phyloP scores from a whole-genome alignment of 2,888 invertebrate genomes.

The Orthosia cruda region DNA sequence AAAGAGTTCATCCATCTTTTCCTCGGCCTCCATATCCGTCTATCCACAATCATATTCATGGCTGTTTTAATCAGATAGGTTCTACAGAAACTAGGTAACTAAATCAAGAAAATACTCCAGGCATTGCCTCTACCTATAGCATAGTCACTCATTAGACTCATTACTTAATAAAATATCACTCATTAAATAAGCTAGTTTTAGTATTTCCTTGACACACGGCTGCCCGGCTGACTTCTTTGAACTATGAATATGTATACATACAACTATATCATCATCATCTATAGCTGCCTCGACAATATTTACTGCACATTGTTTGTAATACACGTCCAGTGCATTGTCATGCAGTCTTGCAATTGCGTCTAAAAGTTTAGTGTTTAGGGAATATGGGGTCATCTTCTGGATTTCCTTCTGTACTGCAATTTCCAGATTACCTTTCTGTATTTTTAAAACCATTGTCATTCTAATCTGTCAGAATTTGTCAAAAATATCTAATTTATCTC shows the following conservation, averaged over 20 bases:
- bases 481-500: too few species aligned
- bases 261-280: slow-evolving; percentile 8
- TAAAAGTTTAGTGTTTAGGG: neutral
- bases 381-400: neutral
- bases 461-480: too few species aligned
- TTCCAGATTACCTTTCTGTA: too few species aligned
- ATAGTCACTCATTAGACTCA: slow-evolving; percentile 38
- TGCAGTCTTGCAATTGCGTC: slow-evolving; percentile 42
- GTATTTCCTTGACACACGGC: slow-evolving; percentile 68
- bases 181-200: slow-evolving; percentile 43
- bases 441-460: too few species aligned
- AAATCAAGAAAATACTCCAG: neutral
- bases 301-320: slow-evolving; percentile 65
- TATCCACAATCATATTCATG: neutral
- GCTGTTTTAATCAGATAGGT: neutral
- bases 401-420: too few species aligned
- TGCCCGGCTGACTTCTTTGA: slow-evolving; percentile 63
- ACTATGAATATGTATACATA: slow-evolving; percentile 44
- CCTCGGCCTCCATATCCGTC: neutral
- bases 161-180: slow-evolving; percentile 33
- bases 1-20: neutral
- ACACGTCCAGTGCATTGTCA: slow-evolving; percentile 36
- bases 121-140: slow-evolving; percentile 16
- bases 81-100: neutral
- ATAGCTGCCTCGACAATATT: slow-evolving; percentile 52